Conservation (phyloP, 2,797 vertebrate species). For the Acomys russatus region DNA sequence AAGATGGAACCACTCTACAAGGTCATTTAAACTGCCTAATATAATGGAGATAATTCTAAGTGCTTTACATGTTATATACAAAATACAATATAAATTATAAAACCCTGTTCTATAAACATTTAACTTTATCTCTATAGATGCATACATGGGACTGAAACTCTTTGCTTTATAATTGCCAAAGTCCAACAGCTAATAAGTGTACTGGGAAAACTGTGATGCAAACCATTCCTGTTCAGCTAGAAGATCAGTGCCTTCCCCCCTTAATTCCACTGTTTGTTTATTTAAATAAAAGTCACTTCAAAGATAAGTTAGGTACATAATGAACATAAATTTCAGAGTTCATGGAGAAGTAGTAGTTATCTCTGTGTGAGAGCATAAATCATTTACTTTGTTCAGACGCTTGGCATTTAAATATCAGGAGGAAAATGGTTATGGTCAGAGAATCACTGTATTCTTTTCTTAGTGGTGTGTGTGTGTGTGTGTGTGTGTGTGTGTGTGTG, state of each 20-base stretch:
- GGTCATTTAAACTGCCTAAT: not conserved
- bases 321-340: slow-evolving; percentile 61
- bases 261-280: not conserved
- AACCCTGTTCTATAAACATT: not conserved
- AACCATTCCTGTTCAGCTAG: slow-evolving; percentile 18
- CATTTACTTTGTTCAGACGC: slow-evolving; percentile 42
- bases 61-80: not conserved
- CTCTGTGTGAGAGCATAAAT: not conserved
- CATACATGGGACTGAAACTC: not conserved
- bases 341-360: slow-evolving; percentile 17
- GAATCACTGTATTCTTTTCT: not conserved
- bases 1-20: not conserved
- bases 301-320: slow-evolving; percentile 42
- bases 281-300: slow-evolving; percentile 47
- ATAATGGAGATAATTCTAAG: not conserved
- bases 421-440: slow-evolving; percentile 27
- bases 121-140: not conserved
- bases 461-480: not conserved
- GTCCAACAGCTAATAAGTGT: not conserved
- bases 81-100: slow-evolving; percentile 10
- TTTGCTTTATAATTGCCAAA: slow-evolving; percentile 19
- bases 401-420: slow-evolving; percentile 22
- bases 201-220: slow-evolving; percentile 8
- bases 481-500: not conserved
- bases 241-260: slow-evolving; percentile 34